These are phyloP conservation scores for Hypothenemus hampei DNA, from an alignment of 1,140 invertebrate species.

Conservation along the genomic window DNA sequence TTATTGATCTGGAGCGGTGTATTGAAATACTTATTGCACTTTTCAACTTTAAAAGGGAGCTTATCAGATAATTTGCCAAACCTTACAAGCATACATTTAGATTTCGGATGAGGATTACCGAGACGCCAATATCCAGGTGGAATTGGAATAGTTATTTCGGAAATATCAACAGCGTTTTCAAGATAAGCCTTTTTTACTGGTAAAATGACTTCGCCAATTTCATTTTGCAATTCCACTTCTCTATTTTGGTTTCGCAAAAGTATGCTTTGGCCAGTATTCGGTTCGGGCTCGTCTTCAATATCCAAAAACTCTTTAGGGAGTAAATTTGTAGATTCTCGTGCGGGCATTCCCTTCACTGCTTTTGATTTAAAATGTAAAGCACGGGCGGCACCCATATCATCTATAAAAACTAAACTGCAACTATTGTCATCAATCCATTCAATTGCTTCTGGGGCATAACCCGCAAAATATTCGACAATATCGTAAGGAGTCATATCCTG, in stretches of 20 bases:
- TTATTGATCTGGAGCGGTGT: slow-evolving; percentile 53
- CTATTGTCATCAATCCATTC: slow-evolving; percentile 78
- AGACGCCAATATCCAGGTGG: slow-evolving; percentile 73
- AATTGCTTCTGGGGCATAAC: slow-evolving; percentile 65
- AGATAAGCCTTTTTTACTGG: slow-evolving; percentile 29
- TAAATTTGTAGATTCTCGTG: slow-evolving; percentile 34
- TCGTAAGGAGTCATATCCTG: slow-evolving; percentile 71
- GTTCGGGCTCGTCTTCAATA: slow-evolving; percentile 38
- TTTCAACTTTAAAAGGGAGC: slow-evolving; percentile 57
- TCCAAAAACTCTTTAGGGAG: slow-evolving; percentile 48
- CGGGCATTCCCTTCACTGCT: slow-evolving; percentile 47
- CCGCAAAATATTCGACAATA: slow-evolving; percentile 71
- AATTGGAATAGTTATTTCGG: slow-evolving; percentile 52
- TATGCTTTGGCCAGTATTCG: slow-evolving; percentile 42
- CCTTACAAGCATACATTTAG: slow-evolving; percentile 64
- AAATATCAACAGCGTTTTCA: slow-evolving; percentile 44
- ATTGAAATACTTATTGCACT: slow-evolving; percentile 59
- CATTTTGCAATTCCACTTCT: slow-evolving; percentile 40
- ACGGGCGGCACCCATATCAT: slow-evolving; percentile 63
- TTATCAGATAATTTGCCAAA: slow-evolving; percentile 66
- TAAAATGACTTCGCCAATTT: slow-evolving; percentile 34
- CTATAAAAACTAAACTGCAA: slow-evolving; percentile 77
- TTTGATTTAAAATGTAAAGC: slow-evolving; percentile 60
- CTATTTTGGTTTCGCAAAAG: slow-evolving; percentile 37
- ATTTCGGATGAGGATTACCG: slow-evolving; percentile 56